phyloP scores from a whole-genome alignment of 2,113 vertebrate genomes.

The Hemiprocne comata region DNA sequence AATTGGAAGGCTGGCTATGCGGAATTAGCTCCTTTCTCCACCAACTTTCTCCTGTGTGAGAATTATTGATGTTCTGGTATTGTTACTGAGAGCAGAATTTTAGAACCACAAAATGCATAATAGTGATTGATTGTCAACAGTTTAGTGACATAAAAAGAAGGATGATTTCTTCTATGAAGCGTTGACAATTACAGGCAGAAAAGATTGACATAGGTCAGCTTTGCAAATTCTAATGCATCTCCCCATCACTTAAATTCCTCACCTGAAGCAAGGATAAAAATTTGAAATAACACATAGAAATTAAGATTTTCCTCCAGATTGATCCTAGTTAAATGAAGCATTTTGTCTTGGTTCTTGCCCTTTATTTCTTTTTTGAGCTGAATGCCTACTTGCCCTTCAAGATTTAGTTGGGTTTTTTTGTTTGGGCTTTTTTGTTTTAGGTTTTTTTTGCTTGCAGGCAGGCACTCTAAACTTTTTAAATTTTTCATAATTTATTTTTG shows the following conservation, averaged over 20 bases:
- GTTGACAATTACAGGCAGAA: not conserved
- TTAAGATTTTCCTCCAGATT: not conserved
- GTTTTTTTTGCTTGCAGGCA: not conserved
- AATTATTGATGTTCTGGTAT: not conserved
- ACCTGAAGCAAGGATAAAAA: not conserved
- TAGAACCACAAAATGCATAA: not conserved
- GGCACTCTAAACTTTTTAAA: not conserved
- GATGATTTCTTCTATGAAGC: not conserved
- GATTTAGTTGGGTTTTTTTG: not conserved
- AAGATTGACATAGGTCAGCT: not conserved
- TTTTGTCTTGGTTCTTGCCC: not conserved
- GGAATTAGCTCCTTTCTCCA: not conserved
- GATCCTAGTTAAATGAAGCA: not conserved
- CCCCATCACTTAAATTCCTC: not conserved
- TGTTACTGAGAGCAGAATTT: not conserved
- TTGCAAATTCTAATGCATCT: not conserved
- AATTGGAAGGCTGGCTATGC: not conserved
- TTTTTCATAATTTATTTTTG: not conserved
- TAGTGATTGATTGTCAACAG: not conserved
- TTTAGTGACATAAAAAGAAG: not conserved
- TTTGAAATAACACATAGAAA: not conserved
- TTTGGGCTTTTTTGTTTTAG: not conserved
- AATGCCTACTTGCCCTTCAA: not conserved
- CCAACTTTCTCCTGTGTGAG: not conserved
- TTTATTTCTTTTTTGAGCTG: not conserved